phyloP scores from a whole-genome alignment of 2,113 vertebrate species.

The Cyprinodon variegatus region DNA sequence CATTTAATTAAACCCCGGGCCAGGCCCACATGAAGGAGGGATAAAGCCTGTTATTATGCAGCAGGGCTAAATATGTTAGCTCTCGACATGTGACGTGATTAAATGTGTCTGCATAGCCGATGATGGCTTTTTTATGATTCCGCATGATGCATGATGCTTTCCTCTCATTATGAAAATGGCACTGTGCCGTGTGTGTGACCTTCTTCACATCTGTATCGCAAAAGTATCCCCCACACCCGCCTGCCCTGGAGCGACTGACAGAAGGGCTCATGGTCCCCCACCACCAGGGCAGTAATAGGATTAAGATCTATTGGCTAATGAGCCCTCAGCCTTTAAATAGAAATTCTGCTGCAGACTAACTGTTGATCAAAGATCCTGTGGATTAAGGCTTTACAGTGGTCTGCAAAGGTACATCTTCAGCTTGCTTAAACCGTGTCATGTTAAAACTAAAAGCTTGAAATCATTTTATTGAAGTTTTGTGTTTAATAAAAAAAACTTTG shows the following conservation, averaged over 20 bases:
- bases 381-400: conserved; percentile 59
- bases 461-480: no score
- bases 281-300: conserved; percentile 72
- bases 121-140: conserved; percentile 76
- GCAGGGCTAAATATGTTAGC: conserved; percentile 68
- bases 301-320: conserved; percentile 82
- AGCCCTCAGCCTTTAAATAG: conserved; percentile 75
- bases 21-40: conserved; percentile 49
- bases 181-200: conserved; percentile 62
- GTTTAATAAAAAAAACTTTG: no score
- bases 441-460: not conserved
- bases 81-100: conserved; percentile 73
- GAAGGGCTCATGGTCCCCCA: conserved; percentile 53
- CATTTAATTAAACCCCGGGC: conserved; percentile 73
- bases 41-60: conserved; percentile 71
- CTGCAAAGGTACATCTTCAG: not conserved
- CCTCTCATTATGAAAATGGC: conserved; percentile 78
- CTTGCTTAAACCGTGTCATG: not conserved
- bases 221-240: conserved; percentile 58
- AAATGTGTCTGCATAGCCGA: conserved; percentile 68
- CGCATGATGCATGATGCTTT: conserved; percentile 70
- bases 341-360: conserved; percentile 75
- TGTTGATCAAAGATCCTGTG: conserved; percentile 73
- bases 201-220: conserved; percentile 49
- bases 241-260: conserved; percentile 39